phyloP scores from a whole-genome alignment of 2,888 invertebrate species.

The Slavum lentiscoides region DNA sequence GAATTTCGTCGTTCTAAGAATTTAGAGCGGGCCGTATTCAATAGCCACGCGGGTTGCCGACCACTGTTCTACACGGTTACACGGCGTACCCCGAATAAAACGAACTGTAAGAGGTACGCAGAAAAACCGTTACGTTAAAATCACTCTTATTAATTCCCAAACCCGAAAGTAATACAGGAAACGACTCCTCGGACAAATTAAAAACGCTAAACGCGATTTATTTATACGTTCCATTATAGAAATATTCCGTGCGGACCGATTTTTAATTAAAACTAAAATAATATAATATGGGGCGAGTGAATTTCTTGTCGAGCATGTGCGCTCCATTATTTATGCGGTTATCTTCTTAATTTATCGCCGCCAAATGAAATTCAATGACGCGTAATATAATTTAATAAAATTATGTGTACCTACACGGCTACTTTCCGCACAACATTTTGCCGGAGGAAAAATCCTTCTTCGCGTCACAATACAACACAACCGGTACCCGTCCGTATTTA shows the following conservation, averaged over 20 bases:
- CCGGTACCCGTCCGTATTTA: too few relatives aligned
- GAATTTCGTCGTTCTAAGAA: too few relatives aligned
- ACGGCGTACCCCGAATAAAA: not conserved
- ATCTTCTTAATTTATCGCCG: not conserved
- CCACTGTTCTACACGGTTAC: not conserved
- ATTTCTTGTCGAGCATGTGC: constrained; percentile 18
- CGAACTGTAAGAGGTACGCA: not conserved
- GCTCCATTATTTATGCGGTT: constrained; percentile 4
- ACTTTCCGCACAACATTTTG: not conserved
- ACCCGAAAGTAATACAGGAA: constrained; percentile 17
- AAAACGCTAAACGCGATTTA: constrained; percentile 16
- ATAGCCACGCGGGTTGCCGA: too few relatives aligned
- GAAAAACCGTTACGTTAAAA: not conserved
- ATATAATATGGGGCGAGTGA: not conserved
- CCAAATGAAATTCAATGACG: constrained; percentile 8
- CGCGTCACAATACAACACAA: too few relatives aligned
- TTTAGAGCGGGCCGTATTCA: too few relatives aligned
- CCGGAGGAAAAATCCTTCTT: not conserved
- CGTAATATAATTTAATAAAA: constrained; percentile 1
- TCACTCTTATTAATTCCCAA: constrained; percentile 2
- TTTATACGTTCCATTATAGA: too few relatives aligned
- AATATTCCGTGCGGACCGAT: constrained; percentile 3
- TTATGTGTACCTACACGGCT: not conserved
- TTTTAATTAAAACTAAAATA: constrained; percentile 44
- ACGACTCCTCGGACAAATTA: constrained; percentile 5